Base-by-base conservation (phyloP, 2,888 invertebrate genomes). In the Acanthosoma haemorrhoidale region DNA sequence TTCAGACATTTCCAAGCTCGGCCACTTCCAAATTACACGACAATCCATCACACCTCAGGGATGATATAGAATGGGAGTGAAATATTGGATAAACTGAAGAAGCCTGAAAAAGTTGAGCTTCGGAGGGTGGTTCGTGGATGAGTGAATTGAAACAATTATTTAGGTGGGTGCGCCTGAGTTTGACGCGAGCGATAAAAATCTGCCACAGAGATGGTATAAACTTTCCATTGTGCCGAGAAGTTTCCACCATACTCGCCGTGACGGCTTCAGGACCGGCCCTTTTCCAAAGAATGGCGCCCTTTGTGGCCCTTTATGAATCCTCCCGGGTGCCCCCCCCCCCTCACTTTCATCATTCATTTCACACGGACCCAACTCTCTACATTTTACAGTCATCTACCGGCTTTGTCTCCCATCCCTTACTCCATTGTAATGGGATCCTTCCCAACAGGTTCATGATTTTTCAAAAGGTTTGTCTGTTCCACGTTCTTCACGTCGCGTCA, bases 161-260 rank as follows among this genome's bases (percentile, higher is more conserved):
- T 25, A 51, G 8, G 25, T 32, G 25, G 2, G 5, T 25, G 5
- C n/a, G 25, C 25, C 51, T 51, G 51, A 25, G 25, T 51, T 51
- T 51, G 51, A 51, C 51, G 25, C 25, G n/a, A n/a, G 25, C 51
- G 51, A 51, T 51, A 51, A 51, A 51, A 51, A 51, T 51, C 51
- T 51, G 13, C 6, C n/a, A 5, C 13, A 6, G 51, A n/a, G 51
- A 3, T 13, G 51, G 51, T 5, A 6, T 6, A 4, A 25, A 13
- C 2, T 51, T 51, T n/a, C 51, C 13, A 25, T 51, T 25, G 25
- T 25, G 25, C 51, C 25, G 11, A n/a, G 25, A 51, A 51, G 51
- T 25, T 51, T 11, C 51, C 39, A 2, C n/a, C n/a, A n/a, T n/a
- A n/a, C n/a, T n/a, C n/a, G n/a, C 51, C n/a, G 51, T 25, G 25